These are phyloP conservation scores for Heliocidaris tuberculata DNA, from an alignment of 35 echinoderm and acorn worm species.

Conservation along the genomic window DNA sequence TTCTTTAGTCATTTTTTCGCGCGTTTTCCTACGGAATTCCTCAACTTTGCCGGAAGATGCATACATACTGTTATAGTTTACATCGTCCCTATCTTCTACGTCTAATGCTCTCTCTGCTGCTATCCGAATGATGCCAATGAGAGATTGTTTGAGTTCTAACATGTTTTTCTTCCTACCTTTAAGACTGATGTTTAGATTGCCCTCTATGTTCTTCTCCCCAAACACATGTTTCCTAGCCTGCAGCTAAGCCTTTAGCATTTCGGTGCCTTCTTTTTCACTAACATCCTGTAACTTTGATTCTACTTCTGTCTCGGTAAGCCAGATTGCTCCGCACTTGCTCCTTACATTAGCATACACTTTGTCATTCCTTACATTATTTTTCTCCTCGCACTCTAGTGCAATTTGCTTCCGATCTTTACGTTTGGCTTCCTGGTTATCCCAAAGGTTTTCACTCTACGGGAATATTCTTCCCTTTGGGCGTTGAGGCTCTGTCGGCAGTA, in stretches of 20 bases:
- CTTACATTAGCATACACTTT: not conserved
- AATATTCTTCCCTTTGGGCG: not conserved
- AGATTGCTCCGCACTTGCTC: not conserved
- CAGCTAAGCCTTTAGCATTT: not conserved
- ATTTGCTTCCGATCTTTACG: not conserved
- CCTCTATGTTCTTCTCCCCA: conserved; percentile 17
- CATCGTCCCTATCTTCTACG: not conserved
- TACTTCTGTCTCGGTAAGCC: conserved; percentile 18
- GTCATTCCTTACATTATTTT: not conserved
- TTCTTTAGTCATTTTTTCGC: conserved; percentile 6
- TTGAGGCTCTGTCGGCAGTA: not conserved
- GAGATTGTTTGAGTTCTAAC: not conserved
- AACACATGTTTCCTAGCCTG: conserved; percentile 11
- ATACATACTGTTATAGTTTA: too few species aligned
- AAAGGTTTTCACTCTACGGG: not conserved
- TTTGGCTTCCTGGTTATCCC: not conserved
- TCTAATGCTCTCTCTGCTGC: not conserved
- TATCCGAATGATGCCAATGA: not conserved
- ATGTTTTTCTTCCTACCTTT: conserved; percentile 20
- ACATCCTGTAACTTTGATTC: not conserved
- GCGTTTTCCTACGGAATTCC: not conserved
- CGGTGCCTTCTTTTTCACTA: not conserved
- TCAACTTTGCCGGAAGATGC: not conserved
- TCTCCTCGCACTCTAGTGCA: not conserved
- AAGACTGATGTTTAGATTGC: conserved; percentile 25